A percentile compares a stretch with the other conserved stretches of the same genome.
phyloP scores from a whole-genome alignment of 23 tunicate genomes.

The Styela plicata region DNA sequence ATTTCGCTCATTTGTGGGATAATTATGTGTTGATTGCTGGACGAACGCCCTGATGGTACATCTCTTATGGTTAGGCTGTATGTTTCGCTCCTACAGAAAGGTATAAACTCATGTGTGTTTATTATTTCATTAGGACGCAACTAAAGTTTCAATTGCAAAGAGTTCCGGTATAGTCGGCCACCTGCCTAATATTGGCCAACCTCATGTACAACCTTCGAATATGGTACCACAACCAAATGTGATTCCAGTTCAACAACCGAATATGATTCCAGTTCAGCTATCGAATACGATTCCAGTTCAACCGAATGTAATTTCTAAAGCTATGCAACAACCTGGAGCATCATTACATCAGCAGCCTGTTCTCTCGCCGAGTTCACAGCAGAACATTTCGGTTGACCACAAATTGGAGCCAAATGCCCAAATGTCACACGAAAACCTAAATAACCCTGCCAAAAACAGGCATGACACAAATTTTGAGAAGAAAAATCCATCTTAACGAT shows the following conservation, averaged over 20 bases:
- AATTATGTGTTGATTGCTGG: too few relatives aligned
- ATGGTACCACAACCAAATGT: neutral
- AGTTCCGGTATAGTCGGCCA: neutral
- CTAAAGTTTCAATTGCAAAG: neutral
- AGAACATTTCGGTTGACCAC: neutral
- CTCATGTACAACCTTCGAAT: neutral
- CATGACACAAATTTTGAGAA: constrained; percentile 9
- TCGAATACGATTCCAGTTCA: too few relatives aligned
- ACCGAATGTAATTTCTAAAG: neutral
- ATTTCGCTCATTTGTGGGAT: too few relatives aligned
- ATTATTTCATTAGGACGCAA: neutral
- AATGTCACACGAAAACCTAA: neutral
- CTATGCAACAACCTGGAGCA: neutral
- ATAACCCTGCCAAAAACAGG: neutral
- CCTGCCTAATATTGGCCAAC: neutral
- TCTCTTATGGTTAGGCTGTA: too few relatives aligned
- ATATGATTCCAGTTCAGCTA: too few relatives aligned
- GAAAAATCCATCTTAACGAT: constrained; percentile 23
- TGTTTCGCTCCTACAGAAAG: too few relatives aligned
- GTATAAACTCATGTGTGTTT: too few relatives aligned
- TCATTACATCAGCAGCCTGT: neutral
- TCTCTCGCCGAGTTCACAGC: neutral
- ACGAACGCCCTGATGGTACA: too few relatives aligned
- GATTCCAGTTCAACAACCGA: too few relatives aligned
- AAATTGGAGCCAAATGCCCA: neutral